Conservation (phyloP, 2,797 vertebrate species). For the Prionace glauca region DNA sequence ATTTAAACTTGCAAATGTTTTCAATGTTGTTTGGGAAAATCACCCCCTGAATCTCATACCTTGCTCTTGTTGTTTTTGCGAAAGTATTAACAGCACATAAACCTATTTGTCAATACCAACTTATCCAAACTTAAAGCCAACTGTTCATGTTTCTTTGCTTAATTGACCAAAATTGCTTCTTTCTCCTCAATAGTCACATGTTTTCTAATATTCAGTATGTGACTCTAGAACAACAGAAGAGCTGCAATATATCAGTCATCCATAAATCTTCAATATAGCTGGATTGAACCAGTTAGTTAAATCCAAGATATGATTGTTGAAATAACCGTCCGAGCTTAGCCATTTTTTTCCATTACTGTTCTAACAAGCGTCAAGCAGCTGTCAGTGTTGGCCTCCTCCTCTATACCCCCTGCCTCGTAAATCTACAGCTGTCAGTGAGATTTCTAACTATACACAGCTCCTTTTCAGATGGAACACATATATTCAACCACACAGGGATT, state of each 20-base stretch:
- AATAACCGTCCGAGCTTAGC: constrained; percentile 6
- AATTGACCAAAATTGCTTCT: neutral
- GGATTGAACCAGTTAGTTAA: constrained; percentile 33
- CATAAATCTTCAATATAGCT: constrained; percentile 1
- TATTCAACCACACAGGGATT: constrained; percentile 7
- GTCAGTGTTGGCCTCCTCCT: constrained; percentile 30
- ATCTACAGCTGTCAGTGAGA: constrained; percentile 34
- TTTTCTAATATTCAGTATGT: neutral
- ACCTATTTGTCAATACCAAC: neutral
- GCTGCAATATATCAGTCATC: constrained; percentile 4
- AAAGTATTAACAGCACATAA: neutral
- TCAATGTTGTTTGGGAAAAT: neutral
- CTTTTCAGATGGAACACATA: constrained; percentile 28
- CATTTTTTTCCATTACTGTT: constrained; percentile 33
- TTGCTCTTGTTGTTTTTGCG: neutral
- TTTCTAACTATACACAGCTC: constrained; percentile 27
- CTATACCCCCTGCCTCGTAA: constrained; percentile 8
- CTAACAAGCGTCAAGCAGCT: constrained; percentile 18
- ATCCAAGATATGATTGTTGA: constrained; percentile 3
- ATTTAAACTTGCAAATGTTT: neutral
- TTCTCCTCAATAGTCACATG: neutral
- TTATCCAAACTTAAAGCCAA: neutral
- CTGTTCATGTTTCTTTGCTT: neutral
- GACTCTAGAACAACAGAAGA: neutral
- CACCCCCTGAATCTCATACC: neutral